A percentile compares a stretch with the other conserved stretches of the same genome.
phyloP scores from a whole-genome alignment of 2,797 vertebrate species.

The Gorsachius magnificus region DNA sequence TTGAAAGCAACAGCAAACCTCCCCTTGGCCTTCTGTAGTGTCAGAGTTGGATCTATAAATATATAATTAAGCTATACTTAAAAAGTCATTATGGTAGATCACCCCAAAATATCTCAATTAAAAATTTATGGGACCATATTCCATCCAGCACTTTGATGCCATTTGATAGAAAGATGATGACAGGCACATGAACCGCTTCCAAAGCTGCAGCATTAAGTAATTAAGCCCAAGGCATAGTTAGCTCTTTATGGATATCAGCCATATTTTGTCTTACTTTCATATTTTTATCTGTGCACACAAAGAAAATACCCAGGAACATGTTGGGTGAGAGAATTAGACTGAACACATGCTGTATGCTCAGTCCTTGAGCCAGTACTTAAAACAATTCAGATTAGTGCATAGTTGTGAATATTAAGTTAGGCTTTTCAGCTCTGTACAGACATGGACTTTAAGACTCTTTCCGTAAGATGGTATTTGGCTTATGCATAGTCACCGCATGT shows the following conservation, averaged over 20 bases:
- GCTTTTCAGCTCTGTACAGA: not conserved
- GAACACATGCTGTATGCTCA: not conserved
- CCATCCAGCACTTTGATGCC: slow-evolving; percentile 43
- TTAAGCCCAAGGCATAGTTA: slow-evolving; percentile 51
- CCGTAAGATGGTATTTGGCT: not conserved
- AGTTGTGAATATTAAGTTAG: not conserved
- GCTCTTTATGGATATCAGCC: not conserved
- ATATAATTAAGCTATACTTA: slow-evolving; percentile 60
- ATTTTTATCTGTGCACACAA: not conserved
- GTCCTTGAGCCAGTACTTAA: not conserved
- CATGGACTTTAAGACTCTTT: not conserved
- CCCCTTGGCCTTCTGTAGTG: not conserved
- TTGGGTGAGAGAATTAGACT: not conserved
- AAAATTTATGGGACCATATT: slow-evolving; percentile 44
- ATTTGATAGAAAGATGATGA: slow-evolving; percentile 42
- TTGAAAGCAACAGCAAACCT: not conserved
- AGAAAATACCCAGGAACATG: not conserved
- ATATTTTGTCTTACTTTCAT: not conserved
- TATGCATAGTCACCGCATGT: not conserved
- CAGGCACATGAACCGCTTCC: slow-evolving; percentile 41
- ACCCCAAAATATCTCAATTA: slow-evolving; percentile 55
- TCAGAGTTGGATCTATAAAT: slow-evolving; percentile 32
- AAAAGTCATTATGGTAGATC: slow-evolving; percentile 50
- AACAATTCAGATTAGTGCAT: not conserved
- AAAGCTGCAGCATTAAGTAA: slow-evolving; percentile 51